Evolutionary conservation across 2,888 invertebrate genomes (phyloP), one percentile per base, ranked within the genome.

Genomic region (Oscheius onirici): DNA sequence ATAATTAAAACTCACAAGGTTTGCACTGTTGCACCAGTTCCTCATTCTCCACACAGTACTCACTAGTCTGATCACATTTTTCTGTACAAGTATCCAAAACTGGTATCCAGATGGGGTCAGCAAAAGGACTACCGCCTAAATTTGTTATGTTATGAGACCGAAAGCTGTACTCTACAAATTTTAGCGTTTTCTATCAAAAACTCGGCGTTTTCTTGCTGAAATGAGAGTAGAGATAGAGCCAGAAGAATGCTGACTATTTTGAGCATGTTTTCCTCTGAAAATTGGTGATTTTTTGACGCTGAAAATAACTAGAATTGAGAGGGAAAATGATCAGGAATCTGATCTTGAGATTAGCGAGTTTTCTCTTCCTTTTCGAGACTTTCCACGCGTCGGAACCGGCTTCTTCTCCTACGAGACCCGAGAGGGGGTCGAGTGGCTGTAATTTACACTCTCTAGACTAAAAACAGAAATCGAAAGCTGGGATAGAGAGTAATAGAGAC

Each of bases 41-140:
- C 52, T 86, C 86, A 65, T 85, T 83, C 71, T 86, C 86, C 41
- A 86, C 84, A 68, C 86, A 86, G 61, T 84, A 78, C 65, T 86
- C 84, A 2, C 66, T 75, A 3, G 73, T 66, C 8, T 79, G 55
- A 69, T 84, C 75, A 70, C 86, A 86, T 43, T 78, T 70, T 6
- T 83, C 77, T 26, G 75, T 77, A 68, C 86, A 86, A 28, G 83
- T 68, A 71, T 86, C 85, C 11, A 86, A 72, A n/a, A 85, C 84
- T 13, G 86, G 86, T 11, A 84, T 78, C 86, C 86, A 86, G 57
- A 83, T 80, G 3, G 85, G 84, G 57, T 85, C 84, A 26, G 84
- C 74, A 68, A 85, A 85, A 15, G 84, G 84, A 22, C 83, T 80
- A 13, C 83, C 85, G 54, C 85, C 84, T 84, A 51, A 61, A 75